Evolutionary conservation across 2,113 vertebrate species (phyloP).

Genomic region (Thermophis baileyi): DNA sequence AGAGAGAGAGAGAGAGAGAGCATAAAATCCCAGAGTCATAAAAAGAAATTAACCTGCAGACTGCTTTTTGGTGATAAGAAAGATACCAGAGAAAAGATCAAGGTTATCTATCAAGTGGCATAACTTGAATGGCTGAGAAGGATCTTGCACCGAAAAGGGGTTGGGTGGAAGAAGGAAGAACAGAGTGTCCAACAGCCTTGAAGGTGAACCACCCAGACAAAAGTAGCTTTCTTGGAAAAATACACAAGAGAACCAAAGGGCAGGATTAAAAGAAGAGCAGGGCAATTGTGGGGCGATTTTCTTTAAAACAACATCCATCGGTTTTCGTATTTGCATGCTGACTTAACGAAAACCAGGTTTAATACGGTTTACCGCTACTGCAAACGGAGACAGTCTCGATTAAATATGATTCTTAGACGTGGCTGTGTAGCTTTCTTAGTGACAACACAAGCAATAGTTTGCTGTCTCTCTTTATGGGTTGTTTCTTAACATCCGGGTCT

Average conservation of each 20-base stretch:
- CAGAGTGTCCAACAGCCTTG: background rate
- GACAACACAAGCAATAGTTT: background rate
- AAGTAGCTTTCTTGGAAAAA: background rate
- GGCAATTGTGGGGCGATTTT: background rate
- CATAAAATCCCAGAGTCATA: constrained; percentile 7
- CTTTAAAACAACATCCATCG: background rate
- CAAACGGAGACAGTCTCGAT: background rate
- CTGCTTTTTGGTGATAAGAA: background rate
- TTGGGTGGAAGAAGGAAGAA: background rate
- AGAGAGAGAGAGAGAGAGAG: background rate
- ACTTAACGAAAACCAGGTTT: background rate
- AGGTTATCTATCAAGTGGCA: constrained; percentile 36
- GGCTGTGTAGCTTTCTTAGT: background rate
- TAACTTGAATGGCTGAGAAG: constrained; percentile 24
- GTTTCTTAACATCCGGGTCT: background rate
- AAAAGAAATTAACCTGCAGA: background rate
- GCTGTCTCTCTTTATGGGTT: background rate
- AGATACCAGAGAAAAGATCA: constrained; percentile 10
- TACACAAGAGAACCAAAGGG: background rate
- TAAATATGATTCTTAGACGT: background rate
- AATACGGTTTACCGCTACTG: background rate
- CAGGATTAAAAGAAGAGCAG: background rate
- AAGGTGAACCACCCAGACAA: background rate
- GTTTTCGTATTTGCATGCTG: background rate
- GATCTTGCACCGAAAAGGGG: constrained; percentile 4